A percentile compares a stretch with the other conserved stretches of the same genome.
Conservation (phyloP, 2,113 vertebrate genomes). For the Stegastes partitus region DNA sequence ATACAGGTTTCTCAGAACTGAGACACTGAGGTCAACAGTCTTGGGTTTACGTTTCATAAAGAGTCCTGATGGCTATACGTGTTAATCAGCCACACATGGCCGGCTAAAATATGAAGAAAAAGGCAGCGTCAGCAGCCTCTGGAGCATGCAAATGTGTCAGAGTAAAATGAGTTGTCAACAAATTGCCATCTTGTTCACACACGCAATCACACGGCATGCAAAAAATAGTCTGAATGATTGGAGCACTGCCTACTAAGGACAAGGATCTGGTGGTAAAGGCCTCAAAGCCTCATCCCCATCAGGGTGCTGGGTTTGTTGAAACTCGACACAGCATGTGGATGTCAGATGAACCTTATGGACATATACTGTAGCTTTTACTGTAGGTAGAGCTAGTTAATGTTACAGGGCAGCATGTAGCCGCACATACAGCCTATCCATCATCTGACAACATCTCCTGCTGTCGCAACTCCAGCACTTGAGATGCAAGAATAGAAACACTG, state of each 20-base stretch:
- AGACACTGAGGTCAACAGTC: too few species aligned
- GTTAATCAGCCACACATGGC: neutral
- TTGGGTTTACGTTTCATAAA: constrained; percentile 4
- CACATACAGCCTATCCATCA: constrained; percentile 19
- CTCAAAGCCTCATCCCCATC: constrained; percentile 23
- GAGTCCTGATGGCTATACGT: neutral
- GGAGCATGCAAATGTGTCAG: neutral
- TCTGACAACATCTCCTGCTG: constrained; percentile 10
- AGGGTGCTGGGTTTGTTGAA: constrained; percentile 31
- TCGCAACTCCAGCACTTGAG: constrained; percentile 1
- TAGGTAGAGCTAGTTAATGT: constrained; percentile 39
- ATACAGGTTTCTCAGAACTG: too few species aligned
- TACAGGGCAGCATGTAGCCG: constrained; percentile 4
- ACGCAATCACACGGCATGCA: neutral
- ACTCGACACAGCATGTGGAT: constrained; percentile 30
- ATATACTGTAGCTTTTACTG: constrained; percentile 16
- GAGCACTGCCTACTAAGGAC: constrained; percentile 41
- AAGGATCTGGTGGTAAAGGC: constrained; percentile 2
- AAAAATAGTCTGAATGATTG: constrained; percentile 37
- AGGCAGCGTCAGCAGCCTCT: neutral
- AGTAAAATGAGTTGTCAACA: constrained; percentile 7
- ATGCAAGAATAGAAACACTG: constrained; percentile 23
- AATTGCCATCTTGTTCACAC: constrained; percentile 1
- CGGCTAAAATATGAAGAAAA: neutral
- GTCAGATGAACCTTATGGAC: constrained; percentile 36